Evolutionary conservation across 2,888 invertebrate genomes (phyloP), one percentile per base, ranked within the genome.

Genomic region (Apoda limacodes): DNA sequence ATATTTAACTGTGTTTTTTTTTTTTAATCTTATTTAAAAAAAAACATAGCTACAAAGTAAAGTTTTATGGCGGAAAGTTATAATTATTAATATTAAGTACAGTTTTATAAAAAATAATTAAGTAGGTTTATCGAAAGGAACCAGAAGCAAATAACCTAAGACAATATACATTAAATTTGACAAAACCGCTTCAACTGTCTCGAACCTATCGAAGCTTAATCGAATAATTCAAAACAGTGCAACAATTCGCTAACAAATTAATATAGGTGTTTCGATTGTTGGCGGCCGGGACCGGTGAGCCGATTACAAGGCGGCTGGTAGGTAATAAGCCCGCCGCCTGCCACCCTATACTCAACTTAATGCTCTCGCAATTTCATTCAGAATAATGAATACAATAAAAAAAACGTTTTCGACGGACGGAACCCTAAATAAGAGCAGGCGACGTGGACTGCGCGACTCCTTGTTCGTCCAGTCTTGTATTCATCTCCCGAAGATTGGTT

Each of bases 301-400:
- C 68, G 82, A 82, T 82, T 75, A 81, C 65, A 80, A 69, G 71
- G 69, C 70, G 51, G 61, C 37, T 46, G 53, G 68, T 72, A 75
- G 53, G 68, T 72, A 75, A 76, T 75, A 64, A 63, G 55, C 48
- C 62, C 63, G 60, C 56, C 64, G 66, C 60, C 64, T 60, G 67
- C 65, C 71, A 78, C 72, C 78, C 76, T 75, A 76, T 74, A 80
- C 67, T 78, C 76, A 78, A 67, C 60, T 70, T 78, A 78, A 78
- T 78, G 72, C 76, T 75, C 78, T 78, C 76, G 76, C 80, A 78
- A 78, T 78, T 80, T 80, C 69, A 68, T 70, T 76, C 66, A 67
- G 69, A 70, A 72, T 74, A 72, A 76, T 70, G 72, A 72, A 71
- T 64, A 64, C 64, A 67, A 68, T 67, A 71, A 75, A 74, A 72